Percentiles rank a stretch among this genome's conserved stretches.
These are phyloP conservation scores for Stenodera caucasica DNA, from an alignment of 2,888 invertebrate species.

Conservation along the genomic window DNA sequence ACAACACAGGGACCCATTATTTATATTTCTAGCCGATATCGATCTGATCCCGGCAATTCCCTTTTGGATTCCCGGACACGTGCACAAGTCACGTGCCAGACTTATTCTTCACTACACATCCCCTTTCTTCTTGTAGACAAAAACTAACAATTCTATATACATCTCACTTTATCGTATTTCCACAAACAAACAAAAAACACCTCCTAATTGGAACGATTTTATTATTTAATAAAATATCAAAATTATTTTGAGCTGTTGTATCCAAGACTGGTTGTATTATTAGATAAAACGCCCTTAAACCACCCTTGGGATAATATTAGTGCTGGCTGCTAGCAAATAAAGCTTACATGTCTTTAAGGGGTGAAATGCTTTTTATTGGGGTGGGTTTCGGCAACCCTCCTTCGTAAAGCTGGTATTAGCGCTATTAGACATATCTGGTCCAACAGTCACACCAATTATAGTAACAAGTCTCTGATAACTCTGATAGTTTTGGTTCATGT, in stretches of 20 bases:
- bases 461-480: slow-evolving; percentile 37
- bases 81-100: slow-evolving; percentile 27
- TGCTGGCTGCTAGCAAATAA: slow-evolving; percentile 48
- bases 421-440: slow-evolving; percentile 51
- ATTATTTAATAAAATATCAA: slow-evolving; percentile 3
- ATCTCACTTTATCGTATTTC: background rate
- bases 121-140: slow-evolving; percentile 8
- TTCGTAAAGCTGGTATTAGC: slow-evolving; percentile 45
- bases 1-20: slow-evolving; percentile 36
- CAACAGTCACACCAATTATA: slow-evolving; percentile 51
- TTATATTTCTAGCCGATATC: slow-evolving; percentile 27
- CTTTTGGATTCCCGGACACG: slow-evolving; percentile 25
- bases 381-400: slow-evolving; percentile 40
- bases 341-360: slow-evolving; percentile 42
- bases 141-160: slow-evolving; percentile 23
- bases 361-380: too few species aligned
- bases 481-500: slow-evolving; percentile 13
- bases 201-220: background rate
- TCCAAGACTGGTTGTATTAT: slow-evolving; percentile 42
- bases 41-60: slow-evolving; percentile 29
- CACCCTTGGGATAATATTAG: slow-evolving; percentile 52
- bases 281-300: slow-evolving; percentile 46
- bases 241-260: slow-evolving; percentile 40
- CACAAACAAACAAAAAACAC: too few species aligned
- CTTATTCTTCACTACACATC: too few species aligned